These are phyloP conservation scores for Harpalus rufipes DNA, from an alignment of 2,888 invertebrate genomes.

Conservation along the genomic window DNA sequence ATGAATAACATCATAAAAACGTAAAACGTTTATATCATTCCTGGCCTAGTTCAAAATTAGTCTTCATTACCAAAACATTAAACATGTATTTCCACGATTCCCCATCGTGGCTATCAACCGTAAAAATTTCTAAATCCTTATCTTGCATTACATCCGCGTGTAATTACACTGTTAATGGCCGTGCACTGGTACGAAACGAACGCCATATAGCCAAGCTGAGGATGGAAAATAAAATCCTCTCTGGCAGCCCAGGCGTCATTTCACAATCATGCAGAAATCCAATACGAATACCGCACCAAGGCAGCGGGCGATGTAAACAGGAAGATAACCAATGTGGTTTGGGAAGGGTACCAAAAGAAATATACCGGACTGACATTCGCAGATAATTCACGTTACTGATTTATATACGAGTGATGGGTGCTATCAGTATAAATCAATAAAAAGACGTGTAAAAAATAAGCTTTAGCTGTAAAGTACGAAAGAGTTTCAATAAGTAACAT, in stretches of 20 bases:
- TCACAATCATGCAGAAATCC: constrained; percentile 24
- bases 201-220: neutral
- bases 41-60: constrained; percentile 13
- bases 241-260: constrained; percentile 11
- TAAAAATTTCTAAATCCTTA: constrained; percentile 23
- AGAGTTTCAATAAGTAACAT: neutral
- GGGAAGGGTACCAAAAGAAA: neutral
- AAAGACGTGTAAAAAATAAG: no score
- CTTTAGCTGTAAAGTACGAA: no score
- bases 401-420: neutral
- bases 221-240: constrained; percentile 3
- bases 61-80: constrained; percentile 10
- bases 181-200: neutral
- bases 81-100: neutral
- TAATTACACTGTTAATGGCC: constrained; percentile 21
- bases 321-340: constrained; percentile 36
- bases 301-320: constrained; percentile 34
- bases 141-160: constrained; percentile 24
- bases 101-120: neutral
- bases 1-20: no score
- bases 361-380: neutral
- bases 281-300: constrained; percentile 24
- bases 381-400: neutral
- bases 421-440: no score
- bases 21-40: neutral